Conservation (phyloP, 1,140 invertebrate species). For the Rhyacophila brunnea region DNA sequence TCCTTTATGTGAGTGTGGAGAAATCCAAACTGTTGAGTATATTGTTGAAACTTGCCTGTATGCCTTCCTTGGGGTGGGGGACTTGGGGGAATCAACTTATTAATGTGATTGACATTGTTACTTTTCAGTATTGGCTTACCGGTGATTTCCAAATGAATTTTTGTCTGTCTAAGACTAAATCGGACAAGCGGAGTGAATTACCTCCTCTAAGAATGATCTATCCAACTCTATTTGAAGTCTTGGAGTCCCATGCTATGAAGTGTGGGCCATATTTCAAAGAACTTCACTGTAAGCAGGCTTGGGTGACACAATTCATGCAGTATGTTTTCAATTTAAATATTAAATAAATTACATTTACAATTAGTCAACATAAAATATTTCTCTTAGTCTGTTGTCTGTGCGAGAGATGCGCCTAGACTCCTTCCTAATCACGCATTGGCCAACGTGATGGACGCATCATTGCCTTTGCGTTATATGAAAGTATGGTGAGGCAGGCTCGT, state of each 20-base stretch:
- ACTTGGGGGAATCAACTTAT: no score
- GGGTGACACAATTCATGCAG: slow-evolving; percentile 77
- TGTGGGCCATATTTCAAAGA: slow-evolving; percentile 85
- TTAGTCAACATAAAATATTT: no score
- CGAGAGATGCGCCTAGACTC: no score
- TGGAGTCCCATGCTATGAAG: slow-evolving; percentile 78
- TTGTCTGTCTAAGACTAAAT: slow-evolving; percentile 40
- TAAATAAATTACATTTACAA: no score
- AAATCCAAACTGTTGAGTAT: no score
- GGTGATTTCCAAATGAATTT: slow-evolving; percentile 49
- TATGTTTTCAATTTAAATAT: slow-evolving; percentile 51
- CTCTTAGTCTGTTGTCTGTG: no score
- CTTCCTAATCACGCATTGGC: no score
- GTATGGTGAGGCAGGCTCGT: no score
- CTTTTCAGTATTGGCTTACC: slow-evolving; percentile 47
- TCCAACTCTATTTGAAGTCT: slow-evolving; percentile 70
- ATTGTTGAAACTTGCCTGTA: no score
- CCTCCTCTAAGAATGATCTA: slow-evolving; percentile 55
- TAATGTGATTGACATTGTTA: no score
- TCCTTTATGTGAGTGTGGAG: no score
- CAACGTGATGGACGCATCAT: not conserved
- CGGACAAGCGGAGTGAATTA: slow-evolving; percentile 39
- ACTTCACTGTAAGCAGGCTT: slow-evolving; percentile 79
- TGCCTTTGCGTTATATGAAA: not conserved
- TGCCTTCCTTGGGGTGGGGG: no score